Conservation (phyloP, 1,140 invertebrate species). For the Conus betulinus region DNA sequence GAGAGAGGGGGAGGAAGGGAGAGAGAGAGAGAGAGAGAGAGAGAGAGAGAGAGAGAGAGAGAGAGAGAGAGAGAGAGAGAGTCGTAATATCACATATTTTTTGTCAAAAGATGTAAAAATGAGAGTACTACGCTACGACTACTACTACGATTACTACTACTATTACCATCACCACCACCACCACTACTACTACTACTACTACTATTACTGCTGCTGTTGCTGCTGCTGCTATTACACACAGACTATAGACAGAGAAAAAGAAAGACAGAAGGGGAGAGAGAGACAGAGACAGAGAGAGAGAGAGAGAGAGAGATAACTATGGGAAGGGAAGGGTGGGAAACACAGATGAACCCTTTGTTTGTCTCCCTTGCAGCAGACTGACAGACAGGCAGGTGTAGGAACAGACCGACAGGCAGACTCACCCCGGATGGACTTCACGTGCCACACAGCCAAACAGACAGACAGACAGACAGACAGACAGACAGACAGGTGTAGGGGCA, state of each 20-base stretch:
- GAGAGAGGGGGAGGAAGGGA: neutral
- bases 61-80: constrained; percentile 19
- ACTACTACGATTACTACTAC: no score
- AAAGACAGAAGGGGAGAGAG: constrained; percentile 12
- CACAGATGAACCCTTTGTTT: no score
- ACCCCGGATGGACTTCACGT: neutral
- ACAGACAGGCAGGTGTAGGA: constrained; percentile 43
- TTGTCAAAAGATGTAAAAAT: neutral
- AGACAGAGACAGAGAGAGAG: constrained; percentile 4
- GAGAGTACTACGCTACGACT: neutral
- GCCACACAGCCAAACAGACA: neutral
- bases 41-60: no score
- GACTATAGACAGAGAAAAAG: neutral
- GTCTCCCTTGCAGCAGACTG: neutral
- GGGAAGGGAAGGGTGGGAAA: neutral
- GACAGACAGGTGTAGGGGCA: constrained; percentile 88
- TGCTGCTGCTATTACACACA: no score
- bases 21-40: no score
- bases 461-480: neutral
- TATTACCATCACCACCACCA: no score
- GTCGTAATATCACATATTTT: neutral
- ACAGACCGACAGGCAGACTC: neutral
- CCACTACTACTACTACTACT: no score
- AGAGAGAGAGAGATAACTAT: neutral
- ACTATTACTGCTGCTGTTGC: no score